A percentile compares a stretch with the other conserved stretches of the same genome.
Evolutionary conservation across 92 coral and sea anemone species (phyloP).

Genomic region (Desmophyllum pertusum): DNA sequence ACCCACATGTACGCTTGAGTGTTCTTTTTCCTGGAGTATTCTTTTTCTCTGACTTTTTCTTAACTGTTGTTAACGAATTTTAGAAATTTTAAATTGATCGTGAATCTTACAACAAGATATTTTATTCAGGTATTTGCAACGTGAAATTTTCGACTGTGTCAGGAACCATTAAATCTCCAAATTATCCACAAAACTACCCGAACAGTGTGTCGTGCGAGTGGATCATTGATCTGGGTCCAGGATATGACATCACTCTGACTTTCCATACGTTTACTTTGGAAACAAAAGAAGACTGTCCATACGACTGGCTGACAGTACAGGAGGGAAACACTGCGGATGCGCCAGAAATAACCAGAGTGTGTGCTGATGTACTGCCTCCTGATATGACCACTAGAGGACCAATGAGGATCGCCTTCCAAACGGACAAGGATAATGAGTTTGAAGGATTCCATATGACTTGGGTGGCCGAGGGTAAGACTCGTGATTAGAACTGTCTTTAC

Average conservation of each 20-base stretch:
- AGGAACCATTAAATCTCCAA: constrained; percentile 74
- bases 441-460: constrained; percentile 70
- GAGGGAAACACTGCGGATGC: constrained; percentile 58
- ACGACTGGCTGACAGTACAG: constrained; percentile 67
- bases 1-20: too few species aligned
- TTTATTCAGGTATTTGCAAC: constrained; percentile 58
- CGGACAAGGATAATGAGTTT: constrained; percentile 74
- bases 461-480: constrained; percentile 60
- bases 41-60: too few species aligned
- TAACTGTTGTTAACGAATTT: too few species aligned
- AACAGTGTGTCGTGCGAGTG: constrained; percentile 53
- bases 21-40: too few species aligned
- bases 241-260: constrained; percentile 63
- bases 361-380: constrained; percentile 64
- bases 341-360: constrained; percentile 37
- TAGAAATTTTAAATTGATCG: too few species aligned
- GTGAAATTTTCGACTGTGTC: constrained; percentile 47
- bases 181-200: constrained; percentile 67
- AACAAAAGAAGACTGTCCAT: constrained; percentile 46
- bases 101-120: too few species aligned
- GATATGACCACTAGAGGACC: constrained; percentile 66
- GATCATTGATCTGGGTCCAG: constrained; percentile 75
- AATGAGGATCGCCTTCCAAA: constrained; percentile 65
- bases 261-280: constrained; percentile 72
- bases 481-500: background rate